phyloP scores from a whole-genome alignment of 2,113 vertebrate genomes.

The Leucoraja erinaceus region DNA sequence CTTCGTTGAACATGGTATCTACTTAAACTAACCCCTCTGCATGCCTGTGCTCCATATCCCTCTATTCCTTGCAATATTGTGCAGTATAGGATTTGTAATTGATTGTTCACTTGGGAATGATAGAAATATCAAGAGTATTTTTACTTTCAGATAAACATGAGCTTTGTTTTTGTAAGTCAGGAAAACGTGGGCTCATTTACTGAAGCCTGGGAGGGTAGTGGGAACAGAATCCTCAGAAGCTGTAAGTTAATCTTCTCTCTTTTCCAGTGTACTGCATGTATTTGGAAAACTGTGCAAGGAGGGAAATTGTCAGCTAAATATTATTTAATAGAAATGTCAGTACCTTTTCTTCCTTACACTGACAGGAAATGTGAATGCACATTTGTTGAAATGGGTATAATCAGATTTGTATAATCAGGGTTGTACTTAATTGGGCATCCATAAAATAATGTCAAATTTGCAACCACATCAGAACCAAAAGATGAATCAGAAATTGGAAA shows the following conservation, averaged over 20 bases:
- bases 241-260: neutral
- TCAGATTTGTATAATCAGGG: neutral
- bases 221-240: neutral
- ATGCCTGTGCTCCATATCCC: no score
- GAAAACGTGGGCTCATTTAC: neutral
- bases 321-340: neutral
- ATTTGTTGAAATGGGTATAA: neutral
- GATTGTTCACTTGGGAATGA: neutral
- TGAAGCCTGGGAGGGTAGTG: neutral
- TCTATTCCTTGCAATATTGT: no score
- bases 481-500: neutral
- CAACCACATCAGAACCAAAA: neutral
- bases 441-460: neutral
- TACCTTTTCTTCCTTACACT: neutral
- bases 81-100: no score
- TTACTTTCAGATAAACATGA: neutral
- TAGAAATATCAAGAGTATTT: neutral
- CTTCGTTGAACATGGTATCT: no score
- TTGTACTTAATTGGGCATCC: neutral
- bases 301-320: neutral
- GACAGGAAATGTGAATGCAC: neutral
- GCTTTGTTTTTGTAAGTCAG: neutral
- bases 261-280: neutral
- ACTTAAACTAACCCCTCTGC: no score
- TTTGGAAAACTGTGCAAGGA: neutral